phyloP scores from a whole-genome alignment of 2,797 vertebrate genomes.

The Erethizon dorsatum region DNA sequence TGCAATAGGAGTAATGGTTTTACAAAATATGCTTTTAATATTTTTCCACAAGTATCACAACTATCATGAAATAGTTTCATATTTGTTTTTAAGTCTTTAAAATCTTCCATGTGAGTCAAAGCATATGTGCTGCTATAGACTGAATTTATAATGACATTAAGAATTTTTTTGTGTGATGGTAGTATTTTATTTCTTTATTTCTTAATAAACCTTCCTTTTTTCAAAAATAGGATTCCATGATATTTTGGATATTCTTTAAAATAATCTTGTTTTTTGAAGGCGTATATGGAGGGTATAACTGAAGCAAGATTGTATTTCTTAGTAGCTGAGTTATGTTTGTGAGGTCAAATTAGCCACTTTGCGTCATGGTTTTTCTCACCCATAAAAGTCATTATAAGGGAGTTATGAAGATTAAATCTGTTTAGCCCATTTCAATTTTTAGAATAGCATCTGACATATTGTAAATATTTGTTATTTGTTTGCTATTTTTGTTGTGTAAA shows the following conservation, averaged over 20 bases:
- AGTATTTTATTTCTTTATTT: background rate
- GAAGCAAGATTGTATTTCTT: background rate
- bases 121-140: background rate
- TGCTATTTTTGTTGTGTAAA: background rate
- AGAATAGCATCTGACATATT: background rate
- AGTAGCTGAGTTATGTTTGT: background rate
- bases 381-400: background rate
- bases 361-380: background rate
- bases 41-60: background rate
- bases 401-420: background rate
- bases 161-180: background rate
- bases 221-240: background rate
- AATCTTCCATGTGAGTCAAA: background rate
- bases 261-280: conserved; percentile 2
- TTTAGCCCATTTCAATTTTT: background rate
- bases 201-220: background rate
- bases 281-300: background rate
- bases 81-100: background rate
- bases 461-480: background rate
- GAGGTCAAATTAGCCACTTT: background rate
- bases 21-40: background rate
- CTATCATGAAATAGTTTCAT: conserved; percentile 24
- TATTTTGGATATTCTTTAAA: background rate
- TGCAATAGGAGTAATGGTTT: background rate
- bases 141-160: background rate